A percentile compares a stretch with the other conserved stretches of the same genome.
Evolutionary conservation across 2,113 vertebrate genomes (phyloP).

Genomic region (Oryzias javanicus): DNA sequence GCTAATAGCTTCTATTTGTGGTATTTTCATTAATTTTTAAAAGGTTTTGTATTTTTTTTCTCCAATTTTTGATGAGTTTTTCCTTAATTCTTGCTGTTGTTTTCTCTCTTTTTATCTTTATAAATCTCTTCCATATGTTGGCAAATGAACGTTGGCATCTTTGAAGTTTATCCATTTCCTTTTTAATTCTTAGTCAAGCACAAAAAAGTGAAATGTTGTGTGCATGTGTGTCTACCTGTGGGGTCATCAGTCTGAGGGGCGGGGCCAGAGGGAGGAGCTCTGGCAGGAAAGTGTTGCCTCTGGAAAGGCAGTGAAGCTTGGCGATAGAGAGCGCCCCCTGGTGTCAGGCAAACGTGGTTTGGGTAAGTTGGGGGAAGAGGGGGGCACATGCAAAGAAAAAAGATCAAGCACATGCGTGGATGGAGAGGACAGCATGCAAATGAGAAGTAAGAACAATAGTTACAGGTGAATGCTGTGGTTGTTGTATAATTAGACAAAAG

Average conservation of each 20-base stretch:
- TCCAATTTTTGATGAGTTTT: too few relatives aligned
- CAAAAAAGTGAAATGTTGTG: background rate
- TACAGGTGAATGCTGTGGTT: background rate
- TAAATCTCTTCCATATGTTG: too few relatives aligned
- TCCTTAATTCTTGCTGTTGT: too few relatives aligned
- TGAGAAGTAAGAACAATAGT: background rate
- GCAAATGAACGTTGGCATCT: too few relatives aligned
- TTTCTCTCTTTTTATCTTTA: too few relatives aligned
- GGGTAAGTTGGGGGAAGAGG: slow-evolving; percentile 6
- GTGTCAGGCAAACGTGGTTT: slow-evolving; percentile 61
- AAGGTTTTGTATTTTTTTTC: too few relatives aligned
- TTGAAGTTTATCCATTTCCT: too few relatives aligned
- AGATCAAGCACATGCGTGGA: slow-evolving; percentile 17
- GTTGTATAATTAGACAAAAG: too few relatives aligned
- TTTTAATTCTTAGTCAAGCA: too few relatives aligned
- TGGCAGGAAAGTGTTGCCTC: slow-evolving; percentile 75
- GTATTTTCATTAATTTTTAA: too few relatives aligned
- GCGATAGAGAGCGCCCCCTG: slow-evolving; percentile 82
- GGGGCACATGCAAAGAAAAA: slow-evolving; percentile 39
- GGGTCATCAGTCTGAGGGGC: slow-evolving; percentile 71
- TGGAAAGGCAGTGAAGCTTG: slow-evolving; percentile 73
- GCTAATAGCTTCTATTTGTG: too few relatives aligned
- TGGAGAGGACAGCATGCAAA: slow-evolving; percentile 5
- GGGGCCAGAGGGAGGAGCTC: slow-evolving; percentile 58
- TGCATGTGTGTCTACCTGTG: slow-evolving; percentile 36